phyloP scores from a whole-genome alignment of 1,140 invertebrate species.

The Drosophila persimilis region DNA sequence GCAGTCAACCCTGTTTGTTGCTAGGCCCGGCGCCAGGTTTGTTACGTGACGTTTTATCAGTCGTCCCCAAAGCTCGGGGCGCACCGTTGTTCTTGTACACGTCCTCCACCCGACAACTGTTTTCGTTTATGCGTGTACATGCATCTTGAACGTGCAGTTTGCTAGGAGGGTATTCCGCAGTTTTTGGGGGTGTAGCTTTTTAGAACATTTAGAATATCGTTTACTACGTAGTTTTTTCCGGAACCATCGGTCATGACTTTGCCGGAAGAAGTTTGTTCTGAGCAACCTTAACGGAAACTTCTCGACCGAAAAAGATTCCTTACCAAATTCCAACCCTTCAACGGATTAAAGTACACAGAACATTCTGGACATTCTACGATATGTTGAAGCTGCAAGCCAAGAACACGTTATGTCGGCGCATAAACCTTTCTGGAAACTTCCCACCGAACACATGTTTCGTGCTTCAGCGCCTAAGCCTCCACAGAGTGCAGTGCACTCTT shows the following conservation, averaged over 20 bases:
- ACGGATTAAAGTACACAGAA: no score
- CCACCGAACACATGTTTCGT: slow-evolving; percentile 23
- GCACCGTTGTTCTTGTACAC: slow-evolving; percentile 65
- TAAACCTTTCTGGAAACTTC: slow-evolving; percentile 29
- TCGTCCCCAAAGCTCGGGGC: slow-evolving; percentile 44
- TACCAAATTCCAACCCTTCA: no score
- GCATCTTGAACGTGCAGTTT: not conserved
- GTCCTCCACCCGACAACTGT: slow-evolving; percentile 25
- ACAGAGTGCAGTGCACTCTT: slow-evolving; percentile 43
- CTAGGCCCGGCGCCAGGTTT: slow-evolving; percentile 37
- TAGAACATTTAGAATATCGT: no score
- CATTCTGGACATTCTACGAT: not conserved
- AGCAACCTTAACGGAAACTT: no score
- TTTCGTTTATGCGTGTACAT: slow-evolving; percentile 23
- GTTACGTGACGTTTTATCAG: slow-evolving; percentile 68
- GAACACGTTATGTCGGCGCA: slow-evolving; percentile 1
- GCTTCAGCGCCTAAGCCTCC: slow-evolving; percentile 20
- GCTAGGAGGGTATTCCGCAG: no score
- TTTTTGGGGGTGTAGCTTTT: no score
- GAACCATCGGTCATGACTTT: no score
- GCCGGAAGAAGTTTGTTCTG: no score
- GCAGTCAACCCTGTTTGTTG: slow-evolving; percentile 8
- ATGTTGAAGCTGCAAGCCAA: not conserved
- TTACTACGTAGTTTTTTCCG: no score
- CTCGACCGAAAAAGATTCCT: no score